Percentiles rank a stretch among this genome's conserved stretches.
These are phyloP conservation scores for Neocloeon triangulifer DNA, from an alignment of 1,140 invertebrate genomes.

Conservation along the genomic window DNA sequence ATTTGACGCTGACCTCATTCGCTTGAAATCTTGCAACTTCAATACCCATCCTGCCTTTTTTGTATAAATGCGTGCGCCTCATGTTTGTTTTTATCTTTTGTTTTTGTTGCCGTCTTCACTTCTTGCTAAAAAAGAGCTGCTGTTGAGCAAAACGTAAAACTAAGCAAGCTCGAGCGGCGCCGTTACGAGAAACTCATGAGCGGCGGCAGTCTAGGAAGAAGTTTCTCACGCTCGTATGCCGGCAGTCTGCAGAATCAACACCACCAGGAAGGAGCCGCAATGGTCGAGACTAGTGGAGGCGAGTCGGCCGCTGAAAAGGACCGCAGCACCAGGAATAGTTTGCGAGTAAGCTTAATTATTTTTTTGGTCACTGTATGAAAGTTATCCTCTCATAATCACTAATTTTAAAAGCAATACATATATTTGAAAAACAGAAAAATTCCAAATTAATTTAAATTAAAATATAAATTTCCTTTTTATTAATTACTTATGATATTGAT, in stretches of 20 bases:
- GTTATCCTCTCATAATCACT: no score
- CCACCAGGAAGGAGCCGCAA: no score
- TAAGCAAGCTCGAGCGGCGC: constrained; percentile 19
- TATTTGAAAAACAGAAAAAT: no score
- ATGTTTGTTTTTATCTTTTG: constrained; percentile 9
- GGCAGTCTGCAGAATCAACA: constrained; percentile 11
- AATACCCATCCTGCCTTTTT: no score
- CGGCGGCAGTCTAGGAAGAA: constrained; percentile 23
- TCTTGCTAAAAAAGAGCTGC: constrained; percentile 32
- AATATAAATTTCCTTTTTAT: background rate
- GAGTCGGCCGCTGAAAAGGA: constrained; percentile 9
- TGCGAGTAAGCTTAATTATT: no score
- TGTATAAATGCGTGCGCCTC: no score
- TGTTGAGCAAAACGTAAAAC: constrained; percentile 32
- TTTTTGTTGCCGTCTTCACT: constrained; percentile 16
- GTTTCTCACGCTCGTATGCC: constrained; percentile 20
- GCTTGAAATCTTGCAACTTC: no score
- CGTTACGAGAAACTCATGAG: constrained; percentile 22
- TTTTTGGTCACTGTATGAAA: no score
- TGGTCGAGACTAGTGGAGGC: constrained; percentile 5
- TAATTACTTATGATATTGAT: background rate
- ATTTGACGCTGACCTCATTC: constrained; percentile 24
- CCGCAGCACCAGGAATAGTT: no score
- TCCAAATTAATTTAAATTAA: background rate
- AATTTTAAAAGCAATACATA: no score